Conservation (phyloP, 2,888 invertebrate genomes). For the Plagodis pulveraria region DNA sequence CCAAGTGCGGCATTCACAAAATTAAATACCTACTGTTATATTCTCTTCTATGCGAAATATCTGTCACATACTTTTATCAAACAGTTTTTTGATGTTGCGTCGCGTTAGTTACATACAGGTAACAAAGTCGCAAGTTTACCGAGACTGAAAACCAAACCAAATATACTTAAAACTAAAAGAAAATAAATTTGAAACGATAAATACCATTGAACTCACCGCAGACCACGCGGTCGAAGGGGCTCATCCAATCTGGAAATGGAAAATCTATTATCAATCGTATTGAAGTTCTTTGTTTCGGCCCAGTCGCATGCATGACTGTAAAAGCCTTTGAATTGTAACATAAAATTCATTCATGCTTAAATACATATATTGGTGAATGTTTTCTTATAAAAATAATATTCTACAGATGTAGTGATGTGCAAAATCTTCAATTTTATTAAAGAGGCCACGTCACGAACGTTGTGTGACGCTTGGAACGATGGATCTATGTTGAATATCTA, state of each 20-base stretch:
- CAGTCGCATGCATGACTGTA: constrained; percentile 63
- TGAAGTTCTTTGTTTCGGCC: constrained; percentile 76
- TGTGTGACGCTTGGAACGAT: too few relatives aligned
- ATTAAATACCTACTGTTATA: too few relatives aligned
- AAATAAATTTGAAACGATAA: constrained; percentile 87
- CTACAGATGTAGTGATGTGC: too few relatives aligned
- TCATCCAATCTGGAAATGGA: constrained; percentile 96
- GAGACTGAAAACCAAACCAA: constrained; percentile 51
- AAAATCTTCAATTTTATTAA: too few relatives aligned
- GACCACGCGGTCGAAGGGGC: constrained; percentile 96
- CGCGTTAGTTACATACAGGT: neutral
- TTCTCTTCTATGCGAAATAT: too few relatives aligned
- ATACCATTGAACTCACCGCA: constrained; percentile 96
- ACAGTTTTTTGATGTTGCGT: neutral
- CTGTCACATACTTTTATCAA: too few relatives aligned
- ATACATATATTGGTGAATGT: neutral
- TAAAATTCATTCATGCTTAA: constrained; percentile 6
- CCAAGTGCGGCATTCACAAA: too few relatives aligned
- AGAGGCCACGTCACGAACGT: too few relatives aligned
- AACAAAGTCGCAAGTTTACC: constrained; percentile 44
- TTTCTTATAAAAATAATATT: too few relatives aligned
- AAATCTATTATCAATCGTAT: constrained; percentile 86
- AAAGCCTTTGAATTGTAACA: constrained; percentile 20
- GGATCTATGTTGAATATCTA: too few relatives aligned
- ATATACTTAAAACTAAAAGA: constrained; percentile 81